A percentile compares a stretch with the other conserved stretches of the same genome.
Conservation (phyloP, 1,140 invertebrate genomes). For the Drosophila sp. region DNA sequence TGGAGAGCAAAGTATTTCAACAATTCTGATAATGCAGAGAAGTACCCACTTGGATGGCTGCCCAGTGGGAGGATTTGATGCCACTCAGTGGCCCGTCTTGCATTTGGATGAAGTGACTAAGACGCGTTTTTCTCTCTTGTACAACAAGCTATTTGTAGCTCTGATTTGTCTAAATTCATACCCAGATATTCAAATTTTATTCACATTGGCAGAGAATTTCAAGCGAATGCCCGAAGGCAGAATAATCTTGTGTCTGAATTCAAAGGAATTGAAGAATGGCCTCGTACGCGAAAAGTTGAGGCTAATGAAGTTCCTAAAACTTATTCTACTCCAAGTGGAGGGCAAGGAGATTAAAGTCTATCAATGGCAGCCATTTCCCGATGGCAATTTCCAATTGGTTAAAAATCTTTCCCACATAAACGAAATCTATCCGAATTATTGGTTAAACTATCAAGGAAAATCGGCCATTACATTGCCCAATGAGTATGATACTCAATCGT, state of each 20-base stretch:
- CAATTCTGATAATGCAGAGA: conserved; percentile 45
- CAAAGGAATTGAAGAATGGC: not conserved
- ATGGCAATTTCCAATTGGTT: not conserved
- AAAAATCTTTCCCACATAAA: accelerated
- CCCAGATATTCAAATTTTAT: conserved; percentile 26
- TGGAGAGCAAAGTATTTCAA: conserved; percentile 22
- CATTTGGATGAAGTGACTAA: conserved; percentile 24
- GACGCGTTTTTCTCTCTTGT: conserved; percentile 1
- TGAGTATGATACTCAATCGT: conserved; percentile 37
- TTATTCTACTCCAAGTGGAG: conserved; percentile 22
- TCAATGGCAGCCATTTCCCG: conserved; percentile 43
- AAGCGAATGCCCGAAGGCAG: conserved; percentile 42
- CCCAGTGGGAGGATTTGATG: conserved; percentile 24
- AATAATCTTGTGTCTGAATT: conserved; percentile 43
- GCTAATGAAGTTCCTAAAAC: conserved; percentile 27
- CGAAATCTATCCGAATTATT: conserved; percentile 25
- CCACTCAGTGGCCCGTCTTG: conserved; percentile 39
- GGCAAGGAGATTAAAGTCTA: not conserved
- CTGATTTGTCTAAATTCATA: conserved; percentile 27
- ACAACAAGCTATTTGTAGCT: conserved; percentile 18
- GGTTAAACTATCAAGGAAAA: conserved; percentile 44
- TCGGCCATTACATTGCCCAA: conserved; percentile 9
- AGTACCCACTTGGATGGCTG: not conserved
- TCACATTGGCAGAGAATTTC: conserved; percentile 24
- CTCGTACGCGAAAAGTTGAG: not conserved